Conservation (phyloP, 2,888 invertebrate genomes). For the Copidosoma aretas region DNA sequence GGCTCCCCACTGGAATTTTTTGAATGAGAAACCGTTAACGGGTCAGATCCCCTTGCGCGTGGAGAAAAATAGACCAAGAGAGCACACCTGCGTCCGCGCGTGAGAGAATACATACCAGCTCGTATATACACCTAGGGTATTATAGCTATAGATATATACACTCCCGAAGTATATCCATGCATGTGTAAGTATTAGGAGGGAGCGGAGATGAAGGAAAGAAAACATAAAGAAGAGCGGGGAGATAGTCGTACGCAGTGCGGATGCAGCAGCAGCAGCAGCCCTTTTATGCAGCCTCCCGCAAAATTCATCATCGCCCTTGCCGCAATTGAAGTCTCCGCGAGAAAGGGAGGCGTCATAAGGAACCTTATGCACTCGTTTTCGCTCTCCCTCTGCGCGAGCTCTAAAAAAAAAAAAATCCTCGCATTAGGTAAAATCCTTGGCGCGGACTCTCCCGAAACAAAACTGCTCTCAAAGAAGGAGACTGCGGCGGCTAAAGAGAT, state of each 20-base stretch:
- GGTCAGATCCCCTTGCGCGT: not conserved
- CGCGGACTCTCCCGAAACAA: not conserved
- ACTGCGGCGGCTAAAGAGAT: too few species aligned
- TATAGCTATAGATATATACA: too few species aligned
- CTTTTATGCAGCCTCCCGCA: not conserved
- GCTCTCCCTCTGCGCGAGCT: too few species aligned
- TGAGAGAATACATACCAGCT: too few species aligned
- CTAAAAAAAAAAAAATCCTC: not conserved
- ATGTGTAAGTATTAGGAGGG: not conserved
- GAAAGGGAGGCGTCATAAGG: conserved; percentile 2
- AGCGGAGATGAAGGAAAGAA: not conserved
- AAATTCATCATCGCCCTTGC: conserved; percentile 18
- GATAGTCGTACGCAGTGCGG: too few species aligned
- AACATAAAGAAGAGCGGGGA: too few species aligned
- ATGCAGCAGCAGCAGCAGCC: not conserved
- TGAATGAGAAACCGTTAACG: conserved; percentile 28
- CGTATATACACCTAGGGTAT: too few species aligned
- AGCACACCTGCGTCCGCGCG: too few species aligned
- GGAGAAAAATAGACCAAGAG: too few species aligned
- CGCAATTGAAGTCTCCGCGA: conserved; percentile 25
- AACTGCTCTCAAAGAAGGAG: too few species aligned
- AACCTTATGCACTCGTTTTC: too few species aligned
- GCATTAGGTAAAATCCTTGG: conserved; percentile 19
- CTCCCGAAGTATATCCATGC: too few species aligned
- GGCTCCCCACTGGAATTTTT: not conserved